Evolutionary conservation across 2,113 vertebrate genomes (phyloP).

Genomic region (Scytalopus superciliaris): DNA sequence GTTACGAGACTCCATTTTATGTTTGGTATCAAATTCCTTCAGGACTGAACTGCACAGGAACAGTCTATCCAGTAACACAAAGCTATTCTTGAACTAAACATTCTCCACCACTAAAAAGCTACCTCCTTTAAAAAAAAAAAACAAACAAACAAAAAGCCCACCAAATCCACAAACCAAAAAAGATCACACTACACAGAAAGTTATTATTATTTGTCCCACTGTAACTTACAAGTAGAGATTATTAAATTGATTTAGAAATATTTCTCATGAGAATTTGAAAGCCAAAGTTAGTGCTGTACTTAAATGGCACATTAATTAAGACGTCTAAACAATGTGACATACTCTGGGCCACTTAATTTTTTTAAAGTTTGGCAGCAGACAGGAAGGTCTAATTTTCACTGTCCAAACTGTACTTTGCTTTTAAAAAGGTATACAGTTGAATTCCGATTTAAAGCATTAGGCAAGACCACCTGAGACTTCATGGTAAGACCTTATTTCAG

Average conservation of each 20-base stretch:
- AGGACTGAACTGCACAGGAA: not conserved
- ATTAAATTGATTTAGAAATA: not conserved
- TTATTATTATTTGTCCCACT: not conserved
- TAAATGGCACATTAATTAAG: not conserved
- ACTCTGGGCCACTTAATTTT: not conserved
- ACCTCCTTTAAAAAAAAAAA: not conserved
- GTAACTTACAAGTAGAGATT: not conserved
- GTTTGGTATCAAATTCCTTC: slow-evolving; percentile 30
- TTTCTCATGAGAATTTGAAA: not conserved
- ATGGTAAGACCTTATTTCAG: not conserved
- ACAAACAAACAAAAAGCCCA: not conserved
- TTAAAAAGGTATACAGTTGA: not conserved
- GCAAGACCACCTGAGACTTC: not conserved
- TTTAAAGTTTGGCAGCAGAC: not conserved
- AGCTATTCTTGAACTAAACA: not conserved
- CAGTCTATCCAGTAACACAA: not conserved
- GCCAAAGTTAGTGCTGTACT: not conserved
- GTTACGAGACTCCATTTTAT: slow-evolving; percentile 39
- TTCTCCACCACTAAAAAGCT: not conserved
- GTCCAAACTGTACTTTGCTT: not conserved
- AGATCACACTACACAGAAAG: rapidly evolving
- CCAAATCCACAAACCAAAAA: not conserved
- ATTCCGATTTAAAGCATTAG: not conserved
- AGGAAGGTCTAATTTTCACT: not conserved
- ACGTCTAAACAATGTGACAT: not conserved